These are phyloP conservation scores for Ptychoptera contaminata DNA, from an alignment of 2,888 invertebrate genomes.

Conservation along the genomic window DNA sequence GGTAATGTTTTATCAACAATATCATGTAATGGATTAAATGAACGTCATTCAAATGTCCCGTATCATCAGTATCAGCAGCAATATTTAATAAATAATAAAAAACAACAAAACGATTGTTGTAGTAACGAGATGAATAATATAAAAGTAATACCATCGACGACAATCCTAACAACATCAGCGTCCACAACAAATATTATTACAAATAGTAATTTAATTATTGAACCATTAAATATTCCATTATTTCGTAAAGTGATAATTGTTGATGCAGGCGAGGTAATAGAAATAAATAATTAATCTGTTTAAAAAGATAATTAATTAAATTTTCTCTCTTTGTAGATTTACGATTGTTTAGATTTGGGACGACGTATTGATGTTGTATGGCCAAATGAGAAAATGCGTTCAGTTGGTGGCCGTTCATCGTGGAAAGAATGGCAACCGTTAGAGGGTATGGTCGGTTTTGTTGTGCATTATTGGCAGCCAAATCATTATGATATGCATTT, in stretches of 20 bases:
- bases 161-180: too few relatives aligned
- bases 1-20: too few relatives aligned
- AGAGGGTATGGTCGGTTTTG: constrained; percentile 84
- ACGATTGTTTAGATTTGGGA: constrained; percentile 81
- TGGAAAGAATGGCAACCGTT: constrained; percentile 87
- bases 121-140: too few relatives aligned
- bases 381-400: constrained; percentile 82
- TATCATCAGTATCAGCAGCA: too few relatives aligned
- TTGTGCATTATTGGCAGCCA: constrained; percentile 89
- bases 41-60: too few relatives aligned
- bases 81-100: too few relatives aligned
- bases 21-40: too few relatives aligned
- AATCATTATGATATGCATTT: constrained; percentile 76
- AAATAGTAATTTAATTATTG: too few relatives aligned
- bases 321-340: constrained; percentile 38
- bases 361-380: constrained; percentile 86
- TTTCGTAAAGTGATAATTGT: constrained; percentile 30
- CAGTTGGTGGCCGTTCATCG: constrained; percentile 68
- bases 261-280: constrained; percentile 21
- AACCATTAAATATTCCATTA: constrained; percentile 21
- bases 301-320: not conserved
- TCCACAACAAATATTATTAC: too few relatives aligned
- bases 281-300: not conserved
- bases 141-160: too few relatives aligned
- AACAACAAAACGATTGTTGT: too few relatives aligned